Percentiles rank a stretch among this genome's conserved stretches.
Evolutionary conservation across 2,797 vertebrate genomes (phyloP).

Genomic region (Allobates femoralis): DNA sequence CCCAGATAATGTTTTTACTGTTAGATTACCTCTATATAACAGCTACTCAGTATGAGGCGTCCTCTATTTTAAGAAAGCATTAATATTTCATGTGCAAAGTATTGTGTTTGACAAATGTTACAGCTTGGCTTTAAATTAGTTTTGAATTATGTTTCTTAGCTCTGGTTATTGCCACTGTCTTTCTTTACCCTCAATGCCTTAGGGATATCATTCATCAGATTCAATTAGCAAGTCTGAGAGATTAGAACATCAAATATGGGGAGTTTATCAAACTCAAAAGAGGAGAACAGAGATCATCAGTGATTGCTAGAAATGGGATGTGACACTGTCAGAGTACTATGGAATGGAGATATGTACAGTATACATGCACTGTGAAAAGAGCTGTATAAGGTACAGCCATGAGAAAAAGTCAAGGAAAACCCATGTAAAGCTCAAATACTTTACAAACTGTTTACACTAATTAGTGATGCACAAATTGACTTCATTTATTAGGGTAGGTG

Average conservation of each 20-base stretch:
- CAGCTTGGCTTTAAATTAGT: neutral
- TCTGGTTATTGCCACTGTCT: neutral
- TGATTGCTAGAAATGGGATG: neutral
- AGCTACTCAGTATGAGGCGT: neutral
- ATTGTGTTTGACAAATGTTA: constrained; percentile 14
- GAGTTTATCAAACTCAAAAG: constrained; percentile 14
- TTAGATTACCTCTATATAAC: neutral
- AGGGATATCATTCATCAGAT: constrained; percentile 21
- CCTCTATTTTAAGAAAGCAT: neutral
- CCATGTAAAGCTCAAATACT: too few relatives aligned
- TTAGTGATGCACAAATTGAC: too few relatives aligned
- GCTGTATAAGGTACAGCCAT: neutral
- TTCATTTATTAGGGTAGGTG: too few relatives aligned
- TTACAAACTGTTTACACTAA: too few relatives aligned
- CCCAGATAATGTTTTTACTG: neutral
- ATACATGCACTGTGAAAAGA: neutral
- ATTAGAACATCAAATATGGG: constrained; percentile 30
- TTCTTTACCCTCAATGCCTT: neutral
- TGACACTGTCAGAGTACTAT: neutral
- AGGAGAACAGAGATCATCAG: constrained; percentile 1
- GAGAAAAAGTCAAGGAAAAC: too few relatives aligned
- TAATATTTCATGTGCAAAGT: constrained; percentile 3
- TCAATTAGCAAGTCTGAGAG: constrained; percentile 30
- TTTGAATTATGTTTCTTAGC: constrained; percentile 6
- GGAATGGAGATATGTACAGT: neutral